A percentile compares a stretch with the other conserved stretches of the same genome.
phyloP scores from a whole-genome alignment of 2,888 invertebrate genomes.

The Rhimphoctona megacephalus region DNA sequence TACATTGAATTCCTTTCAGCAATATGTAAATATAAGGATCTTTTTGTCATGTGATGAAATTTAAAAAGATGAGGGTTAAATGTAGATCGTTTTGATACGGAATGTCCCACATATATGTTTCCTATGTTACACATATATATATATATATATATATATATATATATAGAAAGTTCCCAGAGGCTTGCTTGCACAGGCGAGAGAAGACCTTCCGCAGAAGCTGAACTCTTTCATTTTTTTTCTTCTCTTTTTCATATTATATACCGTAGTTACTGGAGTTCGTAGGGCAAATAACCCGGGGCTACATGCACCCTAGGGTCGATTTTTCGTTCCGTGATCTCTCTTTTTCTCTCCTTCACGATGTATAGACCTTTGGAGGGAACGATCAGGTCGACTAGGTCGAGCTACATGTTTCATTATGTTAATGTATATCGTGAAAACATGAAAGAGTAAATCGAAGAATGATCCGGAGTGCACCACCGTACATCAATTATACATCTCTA shows the following conservation, averaged over 20 bases:
- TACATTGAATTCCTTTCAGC: neutral
- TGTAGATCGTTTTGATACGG: neutral
- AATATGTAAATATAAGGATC: neutral
- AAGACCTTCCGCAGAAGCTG: conserved; percentile 58
- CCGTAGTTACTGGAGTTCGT: conserved; percentile 37
- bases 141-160: neutral
- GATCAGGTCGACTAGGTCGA: neutral
- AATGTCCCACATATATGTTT: neutral
- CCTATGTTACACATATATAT: neutral
- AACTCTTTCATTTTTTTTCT: conserved; percentile 41
- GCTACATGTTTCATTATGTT: conserved; percentile 67
- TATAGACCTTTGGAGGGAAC: conserved; percentile 39
- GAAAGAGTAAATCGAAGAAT: conserved; percentile 65
- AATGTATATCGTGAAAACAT: conserved; percentile 62
- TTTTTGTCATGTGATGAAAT: neutral
- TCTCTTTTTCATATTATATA: neutral
- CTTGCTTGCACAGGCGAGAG: conserved; percentile 21
- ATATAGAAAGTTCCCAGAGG: conserved; percentile 21
- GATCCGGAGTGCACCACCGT: conserved; percentile 45
- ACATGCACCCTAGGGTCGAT: conserved; percentile 54
- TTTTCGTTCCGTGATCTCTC: conserved; percentile 58
- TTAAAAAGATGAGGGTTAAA: neutral
- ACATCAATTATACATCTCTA: conserved; percentile 45
- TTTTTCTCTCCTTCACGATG: conserved; percentile 19
- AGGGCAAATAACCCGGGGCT: conserved; percentile 61